These are phyloP conservation scores for Mastacembelus armatus DNA, from an alignment of 2,797 vertebrate species.

Conservation along the genomic window DNA sequence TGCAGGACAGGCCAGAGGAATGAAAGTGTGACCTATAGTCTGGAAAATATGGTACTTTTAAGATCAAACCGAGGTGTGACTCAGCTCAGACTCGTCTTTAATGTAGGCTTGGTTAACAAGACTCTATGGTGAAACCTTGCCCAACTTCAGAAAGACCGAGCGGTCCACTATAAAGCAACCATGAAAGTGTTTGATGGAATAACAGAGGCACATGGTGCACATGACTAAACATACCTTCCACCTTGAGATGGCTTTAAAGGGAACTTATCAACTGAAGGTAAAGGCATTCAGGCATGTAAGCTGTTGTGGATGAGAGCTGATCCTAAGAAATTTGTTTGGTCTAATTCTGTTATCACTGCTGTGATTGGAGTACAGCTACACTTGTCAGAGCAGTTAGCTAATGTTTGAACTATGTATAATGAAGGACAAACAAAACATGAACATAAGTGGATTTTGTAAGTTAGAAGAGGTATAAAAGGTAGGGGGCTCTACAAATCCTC, in stretches of 20 bases:
- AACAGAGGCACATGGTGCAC: neutral
- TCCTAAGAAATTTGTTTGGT: neutral
- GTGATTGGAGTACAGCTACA: neutral
- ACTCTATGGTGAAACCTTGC: neutral
- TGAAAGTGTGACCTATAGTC: no score
- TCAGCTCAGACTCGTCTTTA: constrained; percentile 23
- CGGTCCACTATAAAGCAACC: neutral
- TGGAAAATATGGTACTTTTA: no score
- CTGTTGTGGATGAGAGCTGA: neutral
- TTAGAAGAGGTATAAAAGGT: neutral
- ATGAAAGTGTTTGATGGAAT: neutral
- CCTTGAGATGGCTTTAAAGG: neutral
- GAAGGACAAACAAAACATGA: neutral
- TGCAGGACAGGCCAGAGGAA: neutral
- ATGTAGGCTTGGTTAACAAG: constrained; percentile 8
- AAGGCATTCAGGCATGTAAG: neutral
- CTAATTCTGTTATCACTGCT: neutral
- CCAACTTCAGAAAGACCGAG: neutral
- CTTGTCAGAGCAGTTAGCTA: neutral
- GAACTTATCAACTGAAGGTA: neutral
- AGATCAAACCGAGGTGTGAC: neutral
- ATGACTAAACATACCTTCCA: neutral
- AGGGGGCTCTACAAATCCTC: neutral
- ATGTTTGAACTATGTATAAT: neutral
- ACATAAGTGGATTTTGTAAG: neutral